Conservation (phyloP, 1,140 invertebrate genomes). For the Zaprionus davidi region DNA sequence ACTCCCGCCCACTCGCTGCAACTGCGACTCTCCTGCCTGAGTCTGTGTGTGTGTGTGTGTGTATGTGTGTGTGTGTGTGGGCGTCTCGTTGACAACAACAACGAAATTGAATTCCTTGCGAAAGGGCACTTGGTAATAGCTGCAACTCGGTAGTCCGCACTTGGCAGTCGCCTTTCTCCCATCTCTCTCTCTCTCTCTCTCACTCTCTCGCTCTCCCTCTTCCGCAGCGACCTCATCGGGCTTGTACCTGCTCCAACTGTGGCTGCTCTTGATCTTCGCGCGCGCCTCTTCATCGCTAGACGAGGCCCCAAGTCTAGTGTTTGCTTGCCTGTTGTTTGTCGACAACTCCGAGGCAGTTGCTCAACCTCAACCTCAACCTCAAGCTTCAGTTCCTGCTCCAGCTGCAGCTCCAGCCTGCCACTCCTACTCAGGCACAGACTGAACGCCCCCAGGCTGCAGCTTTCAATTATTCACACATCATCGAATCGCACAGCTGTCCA, state of each 20-base stretch:
- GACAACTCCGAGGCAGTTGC: slow-evolving; percentile 61
- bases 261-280: slow-evolving; percentile 52
- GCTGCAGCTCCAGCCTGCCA: not conserved
- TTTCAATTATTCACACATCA: slow-evolving; percentile 78
- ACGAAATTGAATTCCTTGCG: slow-evolving; percentile 58
- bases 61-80: slow-evolving; percentile 39
- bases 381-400: slow-evolving; percentile 6
- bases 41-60: slow-evolving; percentile 18
- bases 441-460: slow-evolving; percentile 52
- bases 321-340: slow-evolving; percentile 77
- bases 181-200: not conserved
- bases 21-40: slow-evolving; percentile 7
- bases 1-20: slow-evolving; percentile 1
- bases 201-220: not conserved
- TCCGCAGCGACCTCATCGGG: not conserved
- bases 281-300: slow-evolving; percentile 43
- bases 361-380: slow-evolving; percentile 27
- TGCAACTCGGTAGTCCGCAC: slow-evolving; percentile 14
- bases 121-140: slow-evolving; percentile 48
- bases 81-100: slow-evolving; percentile 58
- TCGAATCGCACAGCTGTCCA: slow-evolving; percentile 42
- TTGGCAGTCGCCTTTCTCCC: slow-evolving; percentile 3
- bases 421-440: slow-evolving; percentile 14
- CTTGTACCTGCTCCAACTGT: slow-evolving; percentile 6
- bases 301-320: slow-evolving; percentile 53